These are phyloP conservation scores for Copsychus sechellarum DNA, from an alignment of 2,113 vertebrate species.

Conservation along the genomic window DNA sequence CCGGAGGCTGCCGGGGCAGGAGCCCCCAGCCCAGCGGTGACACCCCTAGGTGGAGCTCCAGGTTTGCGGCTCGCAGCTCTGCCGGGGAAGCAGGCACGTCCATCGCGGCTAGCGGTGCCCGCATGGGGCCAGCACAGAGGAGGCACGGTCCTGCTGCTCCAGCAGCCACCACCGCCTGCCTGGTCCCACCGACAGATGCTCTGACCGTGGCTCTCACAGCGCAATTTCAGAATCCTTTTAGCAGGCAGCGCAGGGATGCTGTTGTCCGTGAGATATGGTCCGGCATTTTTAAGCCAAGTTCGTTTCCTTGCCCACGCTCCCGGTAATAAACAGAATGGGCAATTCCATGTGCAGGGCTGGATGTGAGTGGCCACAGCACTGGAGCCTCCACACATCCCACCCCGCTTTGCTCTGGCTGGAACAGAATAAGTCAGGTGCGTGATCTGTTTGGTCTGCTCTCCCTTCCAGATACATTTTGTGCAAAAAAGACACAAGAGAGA, in stretches of 20 bases:
- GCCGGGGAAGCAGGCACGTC: background rate
- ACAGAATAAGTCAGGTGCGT: background rate
- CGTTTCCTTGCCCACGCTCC: background rate
- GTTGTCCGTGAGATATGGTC: background rate
- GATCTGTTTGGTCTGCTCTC: background rate
- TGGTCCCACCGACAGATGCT: background rate
- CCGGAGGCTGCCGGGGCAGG: background rate
- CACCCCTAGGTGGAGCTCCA: constrained; percentile 75
- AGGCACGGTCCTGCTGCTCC: background rate
- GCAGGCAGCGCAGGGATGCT: background rate
- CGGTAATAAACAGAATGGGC: background rate
- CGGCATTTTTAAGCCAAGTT: background rate
- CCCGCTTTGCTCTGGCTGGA: background rate
- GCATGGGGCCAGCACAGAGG: too few relatives aligned
- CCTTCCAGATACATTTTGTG: background rate
- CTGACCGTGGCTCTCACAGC: background rate
- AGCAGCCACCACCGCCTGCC: background rate
- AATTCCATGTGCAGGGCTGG: background rate
- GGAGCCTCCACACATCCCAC: rapidly evolving
- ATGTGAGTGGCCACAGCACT: rapidly evolving
- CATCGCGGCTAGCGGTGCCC: background rate
- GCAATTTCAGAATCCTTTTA: background rate
- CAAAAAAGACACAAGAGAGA: background rate
- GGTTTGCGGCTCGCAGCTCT: background rate
- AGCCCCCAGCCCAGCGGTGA: background rate